These are phyloP conservation scores for Xiphorhynchus erythropygius DNA, from an alignment of 2,797 vertebrate genomes.

Conservation along the genomic window DNA sequence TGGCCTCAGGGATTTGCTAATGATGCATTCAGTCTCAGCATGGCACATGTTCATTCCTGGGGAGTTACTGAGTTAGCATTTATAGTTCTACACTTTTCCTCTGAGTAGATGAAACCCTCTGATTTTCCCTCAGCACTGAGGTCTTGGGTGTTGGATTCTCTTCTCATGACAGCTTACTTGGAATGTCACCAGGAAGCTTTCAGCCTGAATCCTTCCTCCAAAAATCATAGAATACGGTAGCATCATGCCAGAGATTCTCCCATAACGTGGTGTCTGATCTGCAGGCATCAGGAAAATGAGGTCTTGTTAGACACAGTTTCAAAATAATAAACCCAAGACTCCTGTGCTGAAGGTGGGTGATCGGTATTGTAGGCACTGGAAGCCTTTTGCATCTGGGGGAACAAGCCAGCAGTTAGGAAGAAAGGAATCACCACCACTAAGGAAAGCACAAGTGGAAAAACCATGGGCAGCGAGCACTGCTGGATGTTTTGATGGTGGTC, in stretches of 20 bases:
- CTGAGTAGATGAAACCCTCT: constrained; percentile 16
- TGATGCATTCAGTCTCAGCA: constrained; percentile 43
- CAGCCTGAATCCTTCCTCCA: constrained; percentile 10
- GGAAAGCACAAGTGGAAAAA: not conserved
- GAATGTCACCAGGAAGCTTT: constrained; percentile 37
- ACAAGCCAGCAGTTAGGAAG: not conserved
- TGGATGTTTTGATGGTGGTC: not conserved
- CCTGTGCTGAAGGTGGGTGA: not conserved
- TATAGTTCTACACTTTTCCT: constrained; percentile 45
- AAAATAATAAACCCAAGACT: not conserved
- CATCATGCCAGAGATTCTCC: constrained; percentile 10
- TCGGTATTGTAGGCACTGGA: not conserved
- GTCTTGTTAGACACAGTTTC: not conserved
- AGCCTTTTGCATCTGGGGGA: not conserved
- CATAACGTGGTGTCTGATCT: not conserved
- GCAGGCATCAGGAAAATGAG: not conserved
- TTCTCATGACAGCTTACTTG: constrained; percentile 53
- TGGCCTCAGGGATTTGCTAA: constrained; percentile 23
- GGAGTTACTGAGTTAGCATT: constrained; percentile 56
- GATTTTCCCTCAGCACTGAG: constrained; percentile 44
- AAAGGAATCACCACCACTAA: not conserved
- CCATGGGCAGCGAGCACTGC: not conserved
- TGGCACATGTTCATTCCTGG: constrained; percentile 58
- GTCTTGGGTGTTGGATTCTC: constrained; percentile 28
- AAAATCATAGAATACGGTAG: constrained; percentile 1